Base-by-base conservation (phyloP, 2,888 invertebrate species). In the Ectemnius cavifrons region DNA sequence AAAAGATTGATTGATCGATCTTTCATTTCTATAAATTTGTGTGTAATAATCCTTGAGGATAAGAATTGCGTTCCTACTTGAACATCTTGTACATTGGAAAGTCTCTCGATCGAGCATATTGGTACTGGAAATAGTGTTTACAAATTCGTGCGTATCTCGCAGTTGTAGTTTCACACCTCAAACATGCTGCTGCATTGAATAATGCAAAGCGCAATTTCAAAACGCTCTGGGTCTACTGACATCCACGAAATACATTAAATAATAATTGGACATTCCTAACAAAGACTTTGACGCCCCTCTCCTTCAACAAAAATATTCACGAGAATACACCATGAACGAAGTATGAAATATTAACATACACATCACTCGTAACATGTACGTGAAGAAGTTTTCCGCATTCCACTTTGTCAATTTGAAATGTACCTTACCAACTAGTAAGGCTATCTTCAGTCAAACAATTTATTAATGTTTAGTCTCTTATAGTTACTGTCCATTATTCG, bases 11-110 rank as follows among this genome's bases (percentile, higher is more conserved):
- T 52, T 66, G 63, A 37, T 52, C 63, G 47, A 70, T 71, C 67
- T 68, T 74, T 72, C 72, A 37, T 71, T 71, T 71, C 56, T 74
- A 59, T 79, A 77, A 72, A 72, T 77, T 77, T 61, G 20, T 72
- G 75, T 60, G 60, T 45, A 76, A 37, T 37, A 76, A 52, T 68
- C 78, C 73, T 66, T 63, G 76, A 66, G 79, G 75, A 79, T 59
- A 73, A 63, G 73, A 77, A 81, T 58, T 74, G 70, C 66, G 72
- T 77, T 79, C 74, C 71, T 62, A n/a, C 75, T 82, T 74, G 67
- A 81, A 83, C 80, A 81, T 80, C 84, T 75, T 84, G 83, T 85
- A 85, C 84, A 83, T 83, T 77, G 83, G 85, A 83, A 81, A 73
- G 67, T 78, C 67, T 77, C 79, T 79, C 75, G 74, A 71, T 73